These are phyloP conservation scores for Nesidiocoris tenuis DNA, from an alignment of 2,888 invertebrate species.

Conservation along the genomic window DNA sequence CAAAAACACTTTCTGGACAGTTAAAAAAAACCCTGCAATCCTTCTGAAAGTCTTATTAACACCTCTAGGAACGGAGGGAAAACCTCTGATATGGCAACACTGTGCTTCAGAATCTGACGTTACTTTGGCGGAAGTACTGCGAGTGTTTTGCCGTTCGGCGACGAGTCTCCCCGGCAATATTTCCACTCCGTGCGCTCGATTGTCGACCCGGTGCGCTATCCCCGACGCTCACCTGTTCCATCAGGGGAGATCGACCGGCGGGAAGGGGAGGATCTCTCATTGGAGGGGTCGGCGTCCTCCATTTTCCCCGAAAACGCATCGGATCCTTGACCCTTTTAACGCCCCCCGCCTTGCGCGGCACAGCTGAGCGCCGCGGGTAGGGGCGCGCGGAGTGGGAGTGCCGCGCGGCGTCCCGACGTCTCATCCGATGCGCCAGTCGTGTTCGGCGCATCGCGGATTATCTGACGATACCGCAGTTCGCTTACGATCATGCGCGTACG, in stretches of 20 bases:
- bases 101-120: no score
- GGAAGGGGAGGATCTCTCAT: not conserved
- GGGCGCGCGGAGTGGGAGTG: not conserved
- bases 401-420: not conserved
- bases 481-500: not conserved
- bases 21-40: no score
- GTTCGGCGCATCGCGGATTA: not conserved
- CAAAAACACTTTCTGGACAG: no score
- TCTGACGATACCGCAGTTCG: not conserved
- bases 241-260: not conserved
- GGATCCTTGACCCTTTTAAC: not conserved
- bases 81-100: no score
- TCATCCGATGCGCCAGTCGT: not conserved
- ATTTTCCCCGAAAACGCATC: not conserved
- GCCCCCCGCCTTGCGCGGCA: not conserved
- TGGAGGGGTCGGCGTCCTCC: not conserved
- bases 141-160: no score
- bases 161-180: no score
- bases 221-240: not conserved
- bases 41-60: no score
- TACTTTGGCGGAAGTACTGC: no score
- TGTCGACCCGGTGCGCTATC: no score
- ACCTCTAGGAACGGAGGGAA: no score
- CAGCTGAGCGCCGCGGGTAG: not conserved
- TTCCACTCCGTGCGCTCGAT: no score